Evolutionary conservation across 35 echinoderm and acorn worm species (phyloP), one percentile per base, ranked within the genome.

Genomic region (Lytechinus pictus): DNA sequence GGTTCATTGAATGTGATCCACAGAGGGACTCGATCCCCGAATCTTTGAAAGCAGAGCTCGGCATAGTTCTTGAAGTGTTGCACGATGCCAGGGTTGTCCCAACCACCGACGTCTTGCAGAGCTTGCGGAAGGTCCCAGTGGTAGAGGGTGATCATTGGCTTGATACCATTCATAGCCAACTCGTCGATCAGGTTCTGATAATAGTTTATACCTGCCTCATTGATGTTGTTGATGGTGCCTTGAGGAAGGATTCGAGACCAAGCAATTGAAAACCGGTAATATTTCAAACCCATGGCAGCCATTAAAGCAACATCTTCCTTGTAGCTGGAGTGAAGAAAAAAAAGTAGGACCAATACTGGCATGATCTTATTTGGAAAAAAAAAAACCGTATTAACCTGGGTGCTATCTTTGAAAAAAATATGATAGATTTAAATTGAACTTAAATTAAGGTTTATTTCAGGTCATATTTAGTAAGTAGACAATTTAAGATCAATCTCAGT

Each of bases 1-100:
- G 98, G 98, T 71, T 99, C 98, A 79, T 99, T 99, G 87, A 99
- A 97, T 13, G 98, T 99, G 54, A 99, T 99, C 98, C 98, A 99
- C 27, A 96, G 94, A 52, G 96, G 97, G 10, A 97, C 97, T 54
- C 97, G 24, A 72, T 97, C 95, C 2, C 98, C 98, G 86, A 97
- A 99, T n/a, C 86, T 96, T 44, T 96, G 12, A 56, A 96, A 97
- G 72, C 98, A 96, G 13, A 91, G 94, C 27, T 96, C 91, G 16
- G 98, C 97, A 55, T 97, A 99, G 95, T 99, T 89, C 14, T 96
- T 94, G 94, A 97, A 99, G 52, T 90, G 66, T 0, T 96, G 86
- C 9, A 97, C 71, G 53, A 99, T 97, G 21, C 21, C 61, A 1
- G 96, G 95, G 57, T 94, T 96, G 13, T 55, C 95, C 95, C 96